Percentiles rank a stretch among this genome's conserved stretches.
phyloP scores from a whole-genome alignment of 1,140 invertebrate genomes.

The Eulimnadia texana region DNA sequence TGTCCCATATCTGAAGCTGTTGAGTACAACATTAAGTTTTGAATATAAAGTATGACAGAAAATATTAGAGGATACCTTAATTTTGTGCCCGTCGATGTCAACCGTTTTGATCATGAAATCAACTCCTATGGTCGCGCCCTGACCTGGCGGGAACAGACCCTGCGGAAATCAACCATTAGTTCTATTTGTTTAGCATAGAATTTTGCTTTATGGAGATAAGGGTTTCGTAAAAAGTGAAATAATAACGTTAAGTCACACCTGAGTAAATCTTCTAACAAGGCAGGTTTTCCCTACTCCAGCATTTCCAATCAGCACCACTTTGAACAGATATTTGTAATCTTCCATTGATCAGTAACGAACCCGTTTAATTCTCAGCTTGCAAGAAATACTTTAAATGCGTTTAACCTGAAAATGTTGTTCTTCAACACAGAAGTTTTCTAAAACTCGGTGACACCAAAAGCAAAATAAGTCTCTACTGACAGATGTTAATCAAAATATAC shows the following conservation, averaged over 20 bases:
- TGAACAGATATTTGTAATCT: slow-evolving; percentile 96
- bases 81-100: slow-evolving; percentile 94
- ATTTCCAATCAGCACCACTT: slow-evolving; percentile 90
- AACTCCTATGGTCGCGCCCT: slow-evolving; percentile 97
- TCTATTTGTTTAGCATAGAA: not conserved
- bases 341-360: slow-evolving; percentile 48
- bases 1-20: slow-evolving; percentile 96
- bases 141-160: slow-evolving; percentile 87
- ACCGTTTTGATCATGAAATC: slow-evolving; percentile 99
- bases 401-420: too few species aligned
- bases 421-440: too few species aligned
- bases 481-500: too few species aligned
- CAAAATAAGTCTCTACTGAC: too few species aligned
- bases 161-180: slow-evolving; percentile 27
- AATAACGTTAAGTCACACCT: too few species aligned
- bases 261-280: slow-evolving; percentile 75
- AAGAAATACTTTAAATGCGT: too few species aligned
- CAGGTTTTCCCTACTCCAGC: slow-evolving; percentile 90
- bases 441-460: too few species aligned
- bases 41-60: not conserved
- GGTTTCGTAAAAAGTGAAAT: too few species aligned
- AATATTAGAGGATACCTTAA: slow-evolving; percentile 56
- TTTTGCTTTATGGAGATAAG: not conserved
- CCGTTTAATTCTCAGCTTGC: too few species aligned
- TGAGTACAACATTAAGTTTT: slow-evolving; percentile 21